phyloP scores from a whole-genome alignment of 2,113 vertebrate species.

The Larimichthys crocea region DNA sequence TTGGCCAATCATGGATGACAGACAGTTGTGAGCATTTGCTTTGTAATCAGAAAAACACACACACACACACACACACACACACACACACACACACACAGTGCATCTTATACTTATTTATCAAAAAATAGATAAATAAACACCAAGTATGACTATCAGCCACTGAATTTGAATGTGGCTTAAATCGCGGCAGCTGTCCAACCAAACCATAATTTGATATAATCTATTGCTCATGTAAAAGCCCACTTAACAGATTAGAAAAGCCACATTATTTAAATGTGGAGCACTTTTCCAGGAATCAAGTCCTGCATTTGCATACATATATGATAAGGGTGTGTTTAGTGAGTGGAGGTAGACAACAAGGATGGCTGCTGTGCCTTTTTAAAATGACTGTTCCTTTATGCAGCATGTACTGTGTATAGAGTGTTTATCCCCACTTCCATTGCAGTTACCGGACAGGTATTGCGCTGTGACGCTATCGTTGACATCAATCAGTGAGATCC shows the following conservation, averaged over 20 bases:
- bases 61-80: too few species aligned
- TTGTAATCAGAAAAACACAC: constrained; percentile 7
- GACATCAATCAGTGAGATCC: constrained; percentile 93
- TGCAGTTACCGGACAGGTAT: constrained; percentile 92
- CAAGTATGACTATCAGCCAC: neutral
- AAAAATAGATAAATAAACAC: neutral
- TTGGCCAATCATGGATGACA: neutral
- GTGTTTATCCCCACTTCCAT: neutral
- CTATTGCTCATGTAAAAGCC: neutral
- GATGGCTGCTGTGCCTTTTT: neutral
- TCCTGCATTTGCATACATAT: constrained; percentile 3
- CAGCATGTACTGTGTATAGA: neutral
- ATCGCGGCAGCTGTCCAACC: neutral
- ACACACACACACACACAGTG: too few species aligned
- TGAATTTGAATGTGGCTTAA: neutral
- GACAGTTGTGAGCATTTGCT: constrained; percentile 9
- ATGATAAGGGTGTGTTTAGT: neutral
- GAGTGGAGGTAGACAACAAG: neutral
- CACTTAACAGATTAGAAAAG: constrained; percentile 8
- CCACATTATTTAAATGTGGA: constrained; percentile 37
- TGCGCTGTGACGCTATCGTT: constrained; percentile 95
- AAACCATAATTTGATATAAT: constrained; percentile 15
- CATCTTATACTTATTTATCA: neutral
- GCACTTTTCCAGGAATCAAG: neutral
- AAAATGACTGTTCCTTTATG: neutral